Base-by-base conservation (phyloP, 2,888 invertebrate genomes). In the Leptogaster cylindrica region DNA sequence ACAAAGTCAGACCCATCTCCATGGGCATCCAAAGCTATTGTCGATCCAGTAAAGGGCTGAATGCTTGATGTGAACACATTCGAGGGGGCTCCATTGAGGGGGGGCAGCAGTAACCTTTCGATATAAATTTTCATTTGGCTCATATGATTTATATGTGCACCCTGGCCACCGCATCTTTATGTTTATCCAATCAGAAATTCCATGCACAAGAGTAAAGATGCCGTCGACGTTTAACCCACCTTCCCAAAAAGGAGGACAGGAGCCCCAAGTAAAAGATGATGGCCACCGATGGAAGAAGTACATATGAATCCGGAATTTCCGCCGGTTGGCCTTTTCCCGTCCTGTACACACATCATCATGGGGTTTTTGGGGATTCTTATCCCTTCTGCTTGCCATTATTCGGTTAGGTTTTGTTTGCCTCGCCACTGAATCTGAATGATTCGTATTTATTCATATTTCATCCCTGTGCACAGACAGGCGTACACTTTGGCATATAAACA, bases 371-470 rank as follows among this genome's bases (percentile, higher is more conserved):
- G 39, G 52, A 65, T 44, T 55, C 55, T 46, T 68, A 55, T 52
- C 63, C 64, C 52, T 64, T 48, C 55, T 55, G 20, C 48, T 46
- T 68, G 23, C 48, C 51, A 61, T 68, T 68, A 65, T 68, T 68
- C 65, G 55, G 50, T 68, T 68, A 55, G 65, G 68, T 68, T 65
- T 58, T 65, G 68, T 68, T 68, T 68, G 68, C 65, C 28, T 44
- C 68, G 46, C 68, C 65, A 52, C 68, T 68, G 68, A 65, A 68
- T 68, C 41, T 65, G 68, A 66, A 68, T 68, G 68, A 68, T 68
- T 68, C 68, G 58, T 66, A 68, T 68, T 68, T 68, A 68, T 68
- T 68, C 68, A 68, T 68, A 68, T 68, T 65, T 68, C 58, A 65
- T 68, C 61, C 65, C 51, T 28, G 41, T 58, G 50, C 61, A 61